These are phyloP conservation scores for Percina caprodes DNA, from an alignment of 2,113 vertebrate genomes.

Conservation along the genomic window DNA sequence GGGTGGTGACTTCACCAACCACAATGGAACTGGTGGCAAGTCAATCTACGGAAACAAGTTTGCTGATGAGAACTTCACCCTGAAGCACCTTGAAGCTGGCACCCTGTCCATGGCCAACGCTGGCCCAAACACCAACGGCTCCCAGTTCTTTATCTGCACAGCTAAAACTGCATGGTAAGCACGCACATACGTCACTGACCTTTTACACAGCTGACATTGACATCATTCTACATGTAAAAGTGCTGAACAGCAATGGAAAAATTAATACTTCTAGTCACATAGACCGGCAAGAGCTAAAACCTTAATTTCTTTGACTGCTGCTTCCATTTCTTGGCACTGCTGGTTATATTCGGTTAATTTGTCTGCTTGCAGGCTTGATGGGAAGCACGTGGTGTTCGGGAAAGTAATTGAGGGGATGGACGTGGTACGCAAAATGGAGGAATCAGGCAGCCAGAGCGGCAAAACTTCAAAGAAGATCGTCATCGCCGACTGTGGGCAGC, in stretches of 20 bases:
- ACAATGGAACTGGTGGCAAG: constrained; percentile 96
- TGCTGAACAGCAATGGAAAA: too few species aligned
- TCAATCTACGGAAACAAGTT: constrained; percentile 97
- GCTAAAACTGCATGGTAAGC: constrained; percentile 88
- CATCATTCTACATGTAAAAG: too few species aligned
- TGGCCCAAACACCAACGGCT: constrained; percentile 94
- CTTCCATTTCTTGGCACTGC: background rate
- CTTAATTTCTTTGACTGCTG: too few species aligned
- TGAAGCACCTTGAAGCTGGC: constrained; percentile 87
- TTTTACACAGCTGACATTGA: too few species aligned
- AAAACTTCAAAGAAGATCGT: constrained; percentile 84
- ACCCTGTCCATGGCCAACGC: constrained; percentile 97
- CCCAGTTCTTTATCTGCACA: constrained; percentile 99
- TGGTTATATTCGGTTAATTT: too few species aligned
- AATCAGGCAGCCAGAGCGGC: constrained; percentile 79
- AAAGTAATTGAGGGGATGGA: constrained; percentile 86
- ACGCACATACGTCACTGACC: background rate
- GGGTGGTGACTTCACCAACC: constrained; percentile 96
- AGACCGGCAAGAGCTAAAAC: too few species aligned
- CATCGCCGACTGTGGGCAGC: constrained; percentile 89
- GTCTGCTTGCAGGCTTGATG: constrained; percentile 90
- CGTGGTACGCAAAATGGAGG: constrained; percentile 85
- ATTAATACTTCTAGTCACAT: too few species aligned
- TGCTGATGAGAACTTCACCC: constrained; percentile 92
- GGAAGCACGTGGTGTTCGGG: constrained; percentile 97